Percentiles rank a stretch among this genome's conserved stretches.
Evolutionary conservation across 2,888 invertebrate species (phyloP).

Genomic region (Synanthedon formicaeformis): DNA sequence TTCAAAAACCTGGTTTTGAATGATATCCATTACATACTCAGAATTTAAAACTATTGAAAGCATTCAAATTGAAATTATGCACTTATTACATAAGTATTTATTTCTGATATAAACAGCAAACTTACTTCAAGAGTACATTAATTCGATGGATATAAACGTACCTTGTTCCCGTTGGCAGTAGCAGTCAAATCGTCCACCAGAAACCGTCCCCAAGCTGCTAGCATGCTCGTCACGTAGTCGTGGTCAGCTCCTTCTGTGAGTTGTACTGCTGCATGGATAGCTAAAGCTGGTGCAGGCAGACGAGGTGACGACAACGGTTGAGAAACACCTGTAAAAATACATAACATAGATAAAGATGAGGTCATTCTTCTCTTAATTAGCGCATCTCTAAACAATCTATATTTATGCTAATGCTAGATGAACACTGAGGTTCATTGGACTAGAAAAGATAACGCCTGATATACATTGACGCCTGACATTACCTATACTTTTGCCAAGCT

Average conservation of each 20-base stretch:
- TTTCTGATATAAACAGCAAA: not conserved
- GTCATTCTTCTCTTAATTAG: too few species aligned
- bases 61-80: too few species aligned
- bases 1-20: too few species aligned
- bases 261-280: constrained; percentile 69
- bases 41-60: too few species aligned
- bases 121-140: not conserved
- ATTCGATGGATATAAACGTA: constrained; percentile 9
- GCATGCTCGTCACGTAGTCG: constrained; percentile 80
- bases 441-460: too few species aligned
- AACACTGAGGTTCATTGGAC: too few species aligned
- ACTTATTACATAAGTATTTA: not conserved
- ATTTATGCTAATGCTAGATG: too few species aligned
- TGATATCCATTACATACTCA: too few species aligned
- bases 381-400: too few species aligned
- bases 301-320: constrained; percentile 63
- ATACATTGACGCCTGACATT: too few species aligned
- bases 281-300: constrained; percentile 72
- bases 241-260: constrained; percentile 71
- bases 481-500: too few species aligned
- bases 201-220: constrained; percentile 85
- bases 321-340: constrained; percentile 32
- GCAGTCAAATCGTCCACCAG: constrained; percentile 78
- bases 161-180: constrained; percentile 72
- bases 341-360: too few species aligned